Conservation (phyloP, 2,113 vertebrate genomes). For the Fregetta grallaria region DNA sequence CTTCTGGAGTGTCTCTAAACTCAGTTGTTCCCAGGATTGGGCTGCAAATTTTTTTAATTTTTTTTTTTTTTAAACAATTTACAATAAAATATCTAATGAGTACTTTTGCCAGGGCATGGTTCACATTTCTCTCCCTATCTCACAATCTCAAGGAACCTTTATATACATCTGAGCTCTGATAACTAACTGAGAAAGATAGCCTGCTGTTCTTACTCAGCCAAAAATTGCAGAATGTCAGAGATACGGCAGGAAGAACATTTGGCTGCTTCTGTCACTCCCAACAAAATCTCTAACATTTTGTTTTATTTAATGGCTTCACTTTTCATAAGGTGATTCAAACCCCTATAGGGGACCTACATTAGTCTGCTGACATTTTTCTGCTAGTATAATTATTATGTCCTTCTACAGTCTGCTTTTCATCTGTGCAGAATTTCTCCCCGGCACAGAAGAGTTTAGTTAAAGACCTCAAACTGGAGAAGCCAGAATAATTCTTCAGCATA, state of each 20-base stretch:
- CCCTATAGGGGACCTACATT: conserved; percentile 51
- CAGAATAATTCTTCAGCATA: neutral
- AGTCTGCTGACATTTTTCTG: conserved; percentile 57
- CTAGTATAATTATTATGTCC: conserved; percentile 47
- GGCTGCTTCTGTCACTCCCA: conserved; percentile 52
- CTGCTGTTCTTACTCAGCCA: conserved; percentile 48
- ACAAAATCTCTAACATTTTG: conserved; percentile 60
- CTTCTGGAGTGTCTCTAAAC: neutral
- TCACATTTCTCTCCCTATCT: neutral
- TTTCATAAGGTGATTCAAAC: conserved; percentile 54
- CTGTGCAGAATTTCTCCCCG: neutral
- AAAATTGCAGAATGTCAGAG: conserved; percentile 34
- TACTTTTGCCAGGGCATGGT: neutral
- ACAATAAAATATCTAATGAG: neutral
- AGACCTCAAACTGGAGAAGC: conserved; percentile 4
- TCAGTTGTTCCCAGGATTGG: neutral
- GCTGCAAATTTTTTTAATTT: neutral
- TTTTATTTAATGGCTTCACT: conserved; percentile 59
- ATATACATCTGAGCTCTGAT: neutral
- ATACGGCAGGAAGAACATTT: conserved; percentile 49
- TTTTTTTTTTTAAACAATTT: neutral
- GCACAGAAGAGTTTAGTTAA: neutral
- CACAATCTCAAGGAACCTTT: neutral
- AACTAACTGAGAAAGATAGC: conserved; percentile 1
- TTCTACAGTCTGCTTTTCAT: conserved; percentile 36